Base-by-base conservation (phyloP, 2,888 invertebrate genomes). In the Deilephila porcellus region DNA sequence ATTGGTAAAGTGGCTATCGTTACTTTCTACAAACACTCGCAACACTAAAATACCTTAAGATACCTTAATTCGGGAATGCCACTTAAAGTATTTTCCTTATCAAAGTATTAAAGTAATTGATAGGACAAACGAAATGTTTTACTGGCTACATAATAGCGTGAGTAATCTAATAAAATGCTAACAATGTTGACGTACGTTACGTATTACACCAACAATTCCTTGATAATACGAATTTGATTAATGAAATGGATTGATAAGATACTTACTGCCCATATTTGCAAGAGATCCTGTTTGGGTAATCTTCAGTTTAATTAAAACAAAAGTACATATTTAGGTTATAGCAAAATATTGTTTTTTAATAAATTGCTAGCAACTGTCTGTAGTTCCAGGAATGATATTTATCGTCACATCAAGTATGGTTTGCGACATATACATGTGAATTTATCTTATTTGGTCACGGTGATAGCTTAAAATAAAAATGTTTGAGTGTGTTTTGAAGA, bases 161-260 rank as follows among this genome's bases (percentile, higher is more conserved):
- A 20, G 20, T 64, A 37, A 64, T 37, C 20, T 5, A 45, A 7
- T 20, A 20, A 45, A 67, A 25, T 14, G 34, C 29, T 17, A 29
- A 14, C 29, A 60, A 60, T 4, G 8, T 60, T 20, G 6, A 60
- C 60, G 25, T 17, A 11, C 14, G 17, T 60, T 37, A 64, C 37
- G 64, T 64, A 37, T 64, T 37, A 8, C 19, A 37, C 34, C 19
- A 37, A 64, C 20, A 37, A 64, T 34, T 37, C 64, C 5, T 64
- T 64, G 37, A 64, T 64, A 37, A 37, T 8, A 20, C n/a, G n/a
- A 34, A 64, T 67, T 45, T 20, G 64, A 67, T 67, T 25, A 67
- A 45, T 67, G 5, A 11, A 45, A 6, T 67, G 8, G 17, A 25
- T 45, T 20, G 45, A 20, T 67, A 56, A 56, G 56, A n/a, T 67